Percentiles rank a stretch among this genome's conserved stretches.
phyloP scores from a whole-genome alignment of 1,140 invertebrate species.

The Bombus polaris region DNA sequence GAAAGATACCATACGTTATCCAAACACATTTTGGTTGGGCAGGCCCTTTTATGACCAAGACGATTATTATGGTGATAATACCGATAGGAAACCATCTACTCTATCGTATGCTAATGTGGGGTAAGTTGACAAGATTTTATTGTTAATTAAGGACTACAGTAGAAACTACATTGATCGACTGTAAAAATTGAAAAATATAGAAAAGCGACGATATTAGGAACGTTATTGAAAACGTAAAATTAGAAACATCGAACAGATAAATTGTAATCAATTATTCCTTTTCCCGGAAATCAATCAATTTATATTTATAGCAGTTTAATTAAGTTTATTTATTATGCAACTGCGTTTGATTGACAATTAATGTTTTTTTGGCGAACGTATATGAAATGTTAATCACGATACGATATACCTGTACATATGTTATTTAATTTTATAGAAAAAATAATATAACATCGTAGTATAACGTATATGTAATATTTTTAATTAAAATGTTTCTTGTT shows the following conservation, averaged over 20 bases:
- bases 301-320: not conserved
- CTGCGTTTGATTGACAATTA: not conserved
- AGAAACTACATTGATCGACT: not conserved
- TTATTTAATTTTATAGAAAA: not conserved
- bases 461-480: not conserved
- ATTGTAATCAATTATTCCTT: too few species aligned
- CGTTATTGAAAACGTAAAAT: not conserved
- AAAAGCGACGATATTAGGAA: too few species aligned
- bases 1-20: slow-evolving; percentile 32
- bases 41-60: slow-evolving; percentile 56
- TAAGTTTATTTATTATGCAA: too few species aligned
- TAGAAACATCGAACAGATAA: not conserved
- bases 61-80: slow-evolving; percentile 39
- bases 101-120: slow-evolving; percentile 62
- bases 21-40: slow-evolving; percentile 59
- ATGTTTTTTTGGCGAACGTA: too few species aligned
- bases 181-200: not conserved
- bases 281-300: not conserved
- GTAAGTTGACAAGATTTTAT: slow-evolving; percentile 31
- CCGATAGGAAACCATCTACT: slow-evolving; percentile 34
- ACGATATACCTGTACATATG: too few species aligned
- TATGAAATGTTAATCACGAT: not conserved
- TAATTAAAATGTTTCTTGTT: slow-evolving; percentile 35
- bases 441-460: not conserved
- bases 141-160: not conserved